Conservation (phyloP, 2,797 vertebrate species). For the Masticophis lateralis region DNA sequence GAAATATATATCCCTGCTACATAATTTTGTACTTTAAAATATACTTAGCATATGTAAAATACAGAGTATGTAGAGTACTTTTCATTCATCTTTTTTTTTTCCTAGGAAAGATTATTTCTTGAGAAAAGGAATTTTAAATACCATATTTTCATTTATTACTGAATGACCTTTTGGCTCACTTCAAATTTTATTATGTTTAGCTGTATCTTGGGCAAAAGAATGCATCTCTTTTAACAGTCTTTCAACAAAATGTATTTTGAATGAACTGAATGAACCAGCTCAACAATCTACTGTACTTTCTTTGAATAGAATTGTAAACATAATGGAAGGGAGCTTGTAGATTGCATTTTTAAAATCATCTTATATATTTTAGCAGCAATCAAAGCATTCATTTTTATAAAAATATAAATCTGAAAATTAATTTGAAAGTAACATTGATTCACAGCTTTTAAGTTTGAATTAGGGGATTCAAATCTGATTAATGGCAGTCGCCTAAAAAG, state of each 20-base stretch:
- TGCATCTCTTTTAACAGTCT: not conserved
- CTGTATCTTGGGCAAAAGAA: not conserved
- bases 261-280: not conserved
- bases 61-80: not conserved
- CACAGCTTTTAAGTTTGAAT: not conserved
- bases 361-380: not conserved
- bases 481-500: not conserved
- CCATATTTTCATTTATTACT: not conserved
- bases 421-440: slow-evolving; percentile 5
- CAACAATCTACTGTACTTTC: not conserved
- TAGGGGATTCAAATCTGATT: slow-evolving; percentile 14
- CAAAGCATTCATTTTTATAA: not conserved
- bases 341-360: not conserved
- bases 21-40: not conserved
- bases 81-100: not conserved
- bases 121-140: not conserved
- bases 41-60: not conserved
- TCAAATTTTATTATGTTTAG: not conserved
- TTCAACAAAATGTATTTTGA: not conserved
- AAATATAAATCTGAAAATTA: not conserved
- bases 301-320: not conserved
- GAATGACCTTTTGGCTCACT: not conserved
- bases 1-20: not conserved
- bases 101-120: not conserved
- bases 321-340: not conserved